phyloP scores from a whole-genome alignment of 2,113 vertebrate genomes.

The Theristicus caerulescens region DNA sequence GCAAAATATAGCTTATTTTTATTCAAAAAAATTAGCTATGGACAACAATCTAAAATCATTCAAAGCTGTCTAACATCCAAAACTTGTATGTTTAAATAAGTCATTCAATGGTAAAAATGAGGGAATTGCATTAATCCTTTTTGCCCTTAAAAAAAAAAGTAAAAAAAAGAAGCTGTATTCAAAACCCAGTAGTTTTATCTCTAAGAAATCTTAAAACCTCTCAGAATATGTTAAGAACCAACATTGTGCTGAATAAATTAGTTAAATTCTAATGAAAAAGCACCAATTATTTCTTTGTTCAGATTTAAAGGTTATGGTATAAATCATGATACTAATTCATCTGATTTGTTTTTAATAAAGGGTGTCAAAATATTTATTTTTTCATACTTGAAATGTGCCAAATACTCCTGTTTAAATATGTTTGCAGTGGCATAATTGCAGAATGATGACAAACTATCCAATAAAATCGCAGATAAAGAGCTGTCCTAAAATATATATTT shows the following conservation, averaged over 20 bases:
- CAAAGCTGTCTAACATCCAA: not conserved
- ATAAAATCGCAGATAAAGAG: not conserved
- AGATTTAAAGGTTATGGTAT: not conserved
- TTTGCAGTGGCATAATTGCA: not conserved
- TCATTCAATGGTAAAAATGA: not conserved
- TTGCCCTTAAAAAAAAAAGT: not conserved
- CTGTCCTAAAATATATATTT: not conserved
- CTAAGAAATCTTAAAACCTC: not conserved
- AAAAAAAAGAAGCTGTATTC: not conserved
- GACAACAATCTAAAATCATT: not conserved
- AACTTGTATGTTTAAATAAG: not conserved
- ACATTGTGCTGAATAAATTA: not conserved
- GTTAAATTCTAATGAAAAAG: not conserved
- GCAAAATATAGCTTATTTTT: not conserved
- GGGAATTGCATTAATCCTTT: not conserved
- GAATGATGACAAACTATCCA: not conserved
- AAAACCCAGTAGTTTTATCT: not conserved
- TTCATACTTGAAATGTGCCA: not conserved
- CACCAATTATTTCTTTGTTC: not conserved
- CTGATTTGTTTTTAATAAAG: slow-evolving; percentile 9
- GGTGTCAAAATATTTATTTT: slow-evolving; percentile 21
- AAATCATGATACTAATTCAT: not conserved
- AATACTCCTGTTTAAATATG: not conserved
- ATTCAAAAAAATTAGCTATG: not conserved
- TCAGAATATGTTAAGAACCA: not conserved